These are phyloP conservation scores for Cichlasoma orientale DNA, from an alignment of 2,797 vertebrate species.

Conservation along the genomic window DNA sequence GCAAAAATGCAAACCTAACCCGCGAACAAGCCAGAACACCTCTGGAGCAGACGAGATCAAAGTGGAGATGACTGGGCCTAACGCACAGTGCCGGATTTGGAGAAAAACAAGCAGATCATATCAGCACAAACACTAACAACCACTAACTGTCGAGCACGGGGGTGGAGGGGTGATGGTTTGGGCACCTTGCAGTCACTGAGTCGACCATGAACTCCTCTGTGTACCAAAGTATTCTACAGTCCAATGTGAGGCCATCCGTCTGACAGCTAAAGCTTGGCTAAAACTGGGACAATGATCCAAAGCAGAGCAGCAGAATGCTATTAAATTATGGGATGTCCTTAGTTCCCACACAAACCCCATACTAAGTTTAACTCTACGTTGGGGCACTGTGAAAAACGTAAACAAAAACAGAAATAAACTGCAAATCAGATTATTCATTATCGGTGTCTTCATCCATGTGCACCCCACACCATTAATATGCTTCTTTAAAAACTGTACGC, in stretches of 20 bases:
- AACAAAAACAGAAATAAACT: no score
- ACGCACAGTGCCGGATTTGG: not conserved
- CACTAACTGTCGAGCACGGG: not conserved
- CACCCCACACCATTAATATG: no score
- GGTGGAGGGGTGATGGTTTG: no score
- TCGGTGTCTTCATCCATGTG: no score
- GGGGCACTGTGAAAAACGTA: no score
- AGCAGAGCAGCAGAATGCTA: no score
- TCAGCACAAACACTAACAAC: not conserved
- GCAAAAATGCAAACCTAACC: not conserved
- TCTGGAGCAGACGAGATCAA: not conserved
- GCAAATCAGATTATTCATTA: no score
- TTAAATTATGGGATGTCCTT: no score
- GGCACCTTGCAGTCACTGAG: not conserved
- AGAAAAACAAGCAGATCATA: not conserved
- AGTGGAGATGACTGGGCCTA: not conserved
- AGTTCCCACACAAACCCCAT: no score
- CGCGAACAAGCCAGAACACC: not conserved
- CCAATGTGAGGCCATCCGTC: not conserved
- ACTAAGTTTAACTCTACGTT: no score
- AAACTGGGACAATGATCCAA: not conserved
- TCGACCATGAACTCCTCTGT: not conserved
- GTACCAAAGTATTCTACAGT: not conserved
- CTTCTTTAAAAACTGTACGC: no score
- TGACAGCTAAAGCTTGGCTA: not conserved